phyloP scores from a whole-genome alignment of 2,113 vertebrate species.

The Microcebus ravelobensis region DNA sequence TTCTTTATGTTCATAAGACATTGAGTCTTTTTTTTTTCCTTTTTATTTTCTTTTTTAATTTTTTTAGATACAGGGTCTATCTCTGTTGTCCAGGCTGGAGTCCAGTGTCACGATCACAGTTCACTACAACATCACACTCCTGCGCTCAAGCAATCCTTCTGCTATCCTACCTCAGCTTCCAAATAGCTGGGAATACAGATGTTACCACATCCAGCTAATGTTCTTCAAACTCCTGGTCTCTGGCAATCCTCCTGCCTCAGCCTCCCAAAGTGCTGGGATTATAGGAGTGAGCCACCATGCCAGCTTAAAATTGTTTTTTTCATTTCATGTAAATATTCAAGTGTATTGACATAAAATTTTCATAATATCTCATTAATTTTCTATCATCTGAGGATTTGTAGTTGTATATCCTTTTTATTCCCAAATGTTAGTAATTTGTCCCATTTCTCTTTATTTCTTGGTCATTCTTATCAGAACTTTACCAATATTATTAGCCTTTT shows the following conservation, averaged over 20 bases:
- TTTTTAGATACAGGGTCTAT: background rate
- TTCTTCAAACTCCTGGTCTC: too few relatives aligned
- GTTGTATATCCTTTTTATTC: background rate
- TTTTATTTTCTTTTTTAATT: background rate
- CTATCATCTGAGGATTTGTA: background rate
- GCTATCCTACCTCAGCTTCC: too few relatives aligned
- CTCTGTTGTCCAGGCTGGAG: too few relatives aligned
- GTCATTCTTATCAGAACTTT: background rate
- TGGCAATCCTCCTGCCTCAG: too few relatives aligned
- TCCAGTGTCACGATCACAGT: too few relatives aligned
- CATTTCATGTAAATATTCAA: background rate
- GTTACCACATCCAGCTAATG: too few relatives aligned
- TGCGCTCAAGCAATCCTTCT: too few relatives aligned
- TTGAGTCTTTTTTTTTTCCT: background rate
- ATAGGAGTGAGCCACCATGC: too few relatives aligned
- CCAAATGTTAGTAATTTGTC: background rate
- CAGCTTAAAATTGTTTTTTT: background rate
- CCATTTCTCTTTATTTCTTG: background rate
- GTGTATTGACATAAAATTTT: background rate
- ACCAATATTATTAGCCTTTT: background rate
- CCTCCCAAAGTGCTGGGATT: too few relatives aligned
- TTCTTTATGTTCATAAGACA: too few relatives aligned
- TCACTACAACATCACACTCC: too few relatives aligned
- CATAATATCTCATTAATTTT: background rate
- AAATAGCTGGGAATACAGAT: too few relatives aligned